These are phyloP conservation scores for Phalangium opilio DNA, from an alignment of 2,888 invertebrate species.

Conservation along the genomic window DNA sequence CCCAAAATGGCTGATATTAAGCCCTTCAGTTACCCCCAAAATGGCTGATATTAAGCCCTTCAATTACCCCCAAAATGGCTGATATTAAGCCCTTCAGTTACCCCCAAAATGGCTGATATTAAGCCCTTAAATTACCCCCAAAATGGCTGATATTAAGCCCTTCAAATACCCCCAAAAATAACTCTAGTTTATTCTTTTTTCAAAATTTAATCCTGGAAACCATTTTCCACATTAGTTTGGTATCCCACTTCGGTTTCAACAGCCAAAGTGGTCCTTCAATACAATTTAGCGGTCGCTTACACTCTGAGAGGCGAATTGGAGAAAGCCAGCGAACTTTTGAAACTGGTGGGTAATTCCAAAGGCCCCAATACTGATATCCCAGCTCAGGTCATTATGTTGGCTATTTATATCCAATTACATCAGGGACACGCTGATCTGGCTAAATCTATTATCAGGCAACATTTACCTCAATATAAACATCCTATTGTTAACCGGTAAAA, in stretches of 20 bases:
- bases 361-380: conserved; percentile 35
- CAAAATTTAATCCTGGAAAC: too few species aligned
- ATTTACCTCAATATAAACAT: not conserved
- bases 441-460: not conserved
- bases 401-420: conserved; percentile 47
- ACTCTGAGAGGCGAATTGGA: conserved; percentile 57
- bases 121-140: too few species aligned
- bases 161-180: too few species aligned
- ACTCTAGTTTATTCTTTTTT: too few species aligned
- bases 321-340: conserved; percentile 42
- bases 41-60: too few species aligned
- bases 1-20: too few species aligned
- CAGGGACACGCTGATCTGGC: conserved; percentile 23
- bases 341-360: conserved; percentile 18
- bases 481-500: too few species aligned
- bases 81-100: too few species aligned
- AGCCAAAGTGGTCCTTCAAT: conserved; percentile 54
- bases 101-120: too few species aligned
- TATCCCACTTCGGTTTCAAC: conserved; percentile 44
- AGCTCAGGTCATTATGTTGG: conserved; percentile 46
- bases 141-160: too few species aligned
- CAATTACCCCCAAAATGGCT: too few species aligned
- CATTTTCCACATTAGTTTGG: conserved; percentile 38
- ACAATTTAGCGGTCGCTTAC: conserved; percentile 60
- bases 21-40: too few species aligned